Evolutionary conservation across 2,888 invertebrate species (phyloP), one percentile per base, ranked within the genome.

Genomic region (Crocallis elinguaria): DNA sequence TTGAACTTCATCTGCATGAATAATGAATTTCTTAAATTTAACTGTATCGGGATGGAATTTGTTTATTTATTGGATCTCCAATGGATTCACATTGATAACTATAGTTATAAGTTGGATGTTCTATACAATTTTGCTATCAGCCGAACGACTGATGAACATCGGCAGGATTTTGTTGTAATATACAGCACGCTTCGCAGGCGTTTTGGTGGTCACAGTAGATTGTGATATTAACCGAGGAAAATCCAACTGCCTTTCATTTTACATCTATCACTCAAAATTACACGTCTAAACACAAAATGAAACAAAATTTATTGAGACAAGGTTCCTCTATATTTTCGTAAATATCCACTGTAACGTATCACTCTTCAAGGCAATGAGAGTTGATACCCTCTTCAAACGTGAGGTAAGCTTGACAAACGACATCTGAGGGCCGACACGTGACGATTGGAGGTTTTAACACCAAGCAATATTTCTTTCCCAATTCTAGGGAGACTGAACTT

Each of bases 321-420:
- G 12, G 1, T 17, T 38, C 27, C 9, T 27, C 30, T 30, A 25
- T 16, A 25, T 53, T 53, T 33, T 35, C 30, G 27, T 37, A 54
- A 41, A 58, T 44, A 57, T 49, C 51, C 39, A 35, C 41, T 7
- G 49, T 43, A 55, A 55, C 36, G 35, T 43, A 46, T 62, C 55
- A 57, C 57, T 44, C 35, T 21, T 41, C 43, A 43, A 44, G 49
- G 44, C 49, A 42, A 60, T 61, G 43, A 46, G 59, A 60, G 59
- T 63, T 62, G 65, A 62, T 64, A 63, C 57, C 60, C 55, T 35
- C 54, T 45, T 55, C 58, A 59, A 55, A 41, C 43, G 38, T 44
- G 58, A 62, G 65, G 71, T 69, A 71, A 73, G 72, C 71, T 62
- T 71, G 73, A 73, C 68, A 69, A 69, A 73, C 64, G 67, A 67